Conservation (phyloP, 2,113 vertebrate species). For the Pelodiscus sinensis region DNA sequence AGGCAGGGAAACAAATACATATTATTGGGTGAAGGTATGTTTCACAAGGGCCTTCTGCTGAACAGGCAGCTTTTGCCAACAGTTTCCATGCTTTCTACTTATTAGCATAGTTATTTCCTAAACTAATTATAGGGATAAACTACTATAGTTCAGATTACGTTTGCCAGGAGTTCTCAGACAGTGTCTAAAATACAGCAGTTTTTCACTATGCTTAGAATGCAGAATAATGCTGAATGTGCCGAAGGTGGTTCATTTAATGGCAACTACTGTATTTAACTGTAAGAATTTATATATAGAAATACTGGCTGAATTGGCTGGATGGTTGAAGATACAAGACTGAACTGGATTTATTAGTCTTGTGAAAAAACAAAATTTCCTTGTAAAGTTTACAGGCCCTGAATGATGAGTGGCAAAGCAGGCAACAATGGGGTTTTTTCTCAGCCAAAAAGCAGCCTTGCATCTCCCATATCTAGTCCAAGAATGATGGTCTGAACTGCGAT, state of each 20-base stretch:
- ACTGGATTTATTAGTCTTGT: not conserved
- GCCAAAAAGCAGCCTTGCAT: not conserved
- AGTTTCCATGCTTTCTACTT: not conserved
- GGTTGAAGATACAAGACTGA: not conserved
- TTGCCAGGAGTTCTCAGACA: not conserved
- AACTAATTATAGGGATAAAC: not conserved
- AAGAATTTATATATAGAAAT: not conserved
- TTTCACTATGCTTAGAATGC: not conserved
- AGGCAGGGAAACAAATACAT: not conserved
- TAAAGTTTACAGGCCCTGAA: not conserved
- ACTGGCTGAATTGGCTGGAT: not conserved
- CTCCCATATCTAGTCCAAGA: not conserved
- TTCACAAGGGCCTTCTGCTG: not conserved
- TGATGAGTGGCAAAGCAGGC: not conserved
- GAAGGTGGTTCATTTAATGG: not conserved
- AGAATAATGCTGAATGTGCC: not conserved
- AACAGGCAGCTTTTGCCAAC: not conserved
- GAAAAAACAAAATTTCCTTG: not conserved
- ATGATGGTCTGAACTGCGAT: not conserved
- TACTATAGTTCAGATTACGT: not conserved
- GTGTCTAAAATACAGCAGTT: not conserved
- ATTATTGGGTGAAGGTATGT: rapidly evolving
- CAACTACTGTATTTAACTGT: not conserved
- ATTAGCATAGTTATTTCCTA: not conserved
- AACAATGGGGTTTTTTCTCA: not conserved